Base-by-base conservation (phyloP, 2,888 invertebrate genomes). In the Epistrophe eligans region DNA sequence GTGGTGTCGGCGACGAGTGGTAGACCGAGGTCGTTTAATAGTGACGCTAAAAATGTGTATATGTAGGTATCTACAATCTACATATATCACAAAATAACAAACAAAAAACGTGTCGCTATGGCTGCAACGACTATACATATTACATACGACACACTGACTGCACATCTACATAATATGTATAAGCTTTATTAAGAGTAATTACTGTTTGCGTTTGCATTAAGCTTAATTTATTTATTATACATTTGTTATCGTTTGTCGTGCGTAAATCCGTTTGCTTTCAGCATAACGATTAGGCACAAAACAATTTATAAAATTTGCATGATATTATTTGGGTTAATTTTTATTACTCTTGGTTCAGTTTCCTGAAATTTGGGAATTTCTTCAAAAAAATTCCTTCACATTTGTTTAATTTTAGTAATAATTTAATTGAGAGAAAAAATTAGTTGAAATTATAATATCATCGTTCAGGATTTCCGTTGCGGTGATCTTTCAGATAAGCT, bases 121-220 rank as follows among this genome's bases (percentile, higher is more conserved):
- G 15, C 24, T 43, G 24, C 32, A 52, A 45, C 48, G 38, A 7
- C 32, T 4, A 24, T 32, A 5, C 28, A 28, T 28, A 28, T 5
- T 2, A 52, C 32, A n/a, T 48, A n/a, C 32, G 9, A 43, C 24
- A 74, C 50, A 55, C 40, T 67, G 32, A 50, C 35, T 73, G 19
- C 50, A n/a, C 71, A 66, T 32, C 57, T 48, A 35, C 60, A 66
- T 45, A 19, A 55, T 76, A 8, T 52, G 17, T 40, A 48, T 71
- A 70, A 79, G 57, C 74, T 70, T 79, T 70, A 74, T 74, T 62
- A 70, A 74, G 74, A 74, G 62, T 84, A 74, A 84, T 84, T 84
- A 79, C 57, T 74, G 79, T 84, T 70, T 84, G 74, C 74, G 74
- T 79, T 79, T 70, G 74, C 67, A 79, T 79, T 84, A 73, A 70